Evolutionary conservation across 2,113 vertebrate genomes (phyloP), one percentile per base, ranked within the genome.

Genomic region (Poeciliopsis turrubarensis): DNA sequence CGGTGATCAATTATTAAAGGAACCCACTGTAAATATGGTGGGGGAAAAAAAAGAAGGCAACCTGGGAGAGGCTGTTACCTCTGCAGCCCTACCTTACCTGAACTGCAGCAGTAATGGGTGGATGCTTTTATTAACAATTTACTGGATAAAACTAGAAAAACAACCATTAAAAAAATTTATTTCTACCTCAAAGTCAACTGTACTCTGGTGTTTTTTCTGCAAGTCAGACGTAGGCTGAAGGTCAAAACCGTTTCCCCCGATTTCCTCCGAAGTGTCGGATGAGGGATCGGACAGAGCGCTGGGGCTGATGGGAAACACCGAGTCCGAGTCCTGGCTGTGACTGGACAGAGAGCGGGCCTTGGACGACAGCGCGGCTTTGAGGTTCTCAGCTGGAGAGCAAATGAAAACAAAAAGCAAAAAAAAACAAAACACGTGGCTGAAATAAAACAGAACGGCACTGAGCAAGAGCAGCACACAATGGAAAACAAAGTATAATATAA

Each of bases 1-100:
- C 30, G n/a, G 60, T 22, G 2, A 68, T 92, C 63, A 93, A 94
- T 94, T 86, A 94, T 94, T 94, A 54, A 94, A 80, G 77, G 72
- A 68, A 75, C 67, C 71, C 63, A 72, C 65, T 78, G 81, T 68
- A 77, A 31, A 3, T 74, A 72, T 15, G 41, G 73, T 63, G 79
- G 65, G 69, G 76, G 65, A 31, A 68, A 4, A 11, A 37, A 11
- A 10, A 34, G 6, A 6, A 32, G 51, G 30, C 68, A 32, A 66
- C 13, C 12, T 30, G 25, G 9, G 51, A 57, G 51, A 57, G 51
- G 71, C 5, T 26, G 44, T 44, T 31, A 73, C 30, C 62, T 64
- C 54, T 72, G 60, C 44, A 47, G 44, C 44, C 17, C 44, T 17
- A 47, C 44, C 5, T 47, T 47, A 19, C 44, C 65, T 65, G 41